Base-by-base conservation (phyloP, 2,888 invertebrate species). In the Cephonodes hylas region DNA sequence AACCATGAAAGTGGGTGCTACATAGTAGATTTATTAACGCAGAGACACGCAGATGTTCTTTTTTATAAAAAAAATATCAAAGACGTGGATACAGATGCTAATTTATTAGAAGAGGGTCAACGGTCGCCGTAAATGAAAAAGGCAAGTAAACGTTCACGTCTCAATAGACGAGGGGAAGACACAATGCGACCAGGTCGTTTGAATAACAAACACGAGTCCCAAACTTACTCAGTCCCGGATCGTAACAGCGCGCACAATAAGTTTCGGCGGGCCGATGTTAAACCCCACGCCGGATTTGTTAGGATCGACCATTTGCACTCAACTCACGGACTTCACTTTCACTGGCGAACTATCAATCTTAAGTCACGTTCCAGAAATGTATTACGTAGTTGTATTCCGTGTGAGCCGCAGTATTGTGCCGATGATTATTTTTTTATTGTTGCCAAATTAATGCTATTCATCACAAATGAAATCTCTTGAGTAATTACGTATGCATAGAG, bases 301-400 rank as follows among this genome's bases (percentile, higher is more conserved):
- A 27, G 23, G 42, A 42, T 27, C 62, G 53, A 22, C 69, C 68
- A 72, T 81, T 83, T 68, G 73, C 78, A 85, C 80, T 79, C 82
- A 60, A 64, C 65, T 71, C 83, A 83, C 83, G 85, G 73, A 79
- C 75, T 74, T 81, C 78, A 86, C 88, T 87, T 88, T 87, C 88
- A 81, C 88, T 85, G 66, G 75, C 70, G 62, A 74, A 75, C 79
- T 79, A 86, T 86, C 81, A 85, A 84, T 87, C 83, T 82, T 68
- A 63, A 68, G 84, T 81, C 83, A 80, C 77, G 79, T 71, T 73
- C 75, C 27, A 71, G 80, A 73, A 80, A 77, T 77, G 79, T 77
- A 80, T 75, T 76, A 79, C 75, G 75, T 78, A 22, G n/a, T n/a
- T 46, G 46, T 38, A 13, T 44, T 27, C 20, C 31, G 25, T 58